Percentiles rank a stretch among this genome's conserved stretches.
phyloP scores from a whole-genome alignment of 2,113 vertebrate species.

The Apus apus region DNA sequence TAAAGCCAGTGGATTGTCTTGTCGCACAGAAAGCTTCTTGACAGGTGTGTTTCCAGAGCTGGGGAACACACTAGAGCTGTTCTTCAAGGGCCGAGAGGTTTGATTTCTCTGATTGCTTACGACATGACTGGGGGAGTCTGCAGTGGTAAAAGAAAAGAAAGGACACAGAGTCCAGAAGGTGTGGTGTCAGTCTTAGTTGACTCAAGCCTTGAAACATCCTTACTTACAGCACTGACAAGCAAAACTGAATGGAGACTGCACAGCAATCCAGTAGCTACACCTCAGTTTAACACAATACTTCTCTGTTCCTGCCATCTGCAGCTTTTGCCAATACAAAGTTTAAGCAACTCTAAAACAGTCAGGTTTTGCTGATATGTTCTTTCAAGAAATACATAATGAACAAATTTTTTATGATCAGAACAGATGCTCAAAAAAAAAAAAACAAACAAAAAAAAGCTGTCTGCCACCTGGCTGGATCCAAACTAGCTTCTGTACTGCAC shows the following conservation, averaged over 20 bases:
- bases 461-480: not conserved
- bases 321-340: not conserved
- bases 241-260: not conserved
- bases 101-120: slow-evolving; percentile 72
- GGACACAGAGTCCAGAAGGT: not conserved
- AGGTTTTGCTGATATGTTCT: not conserved
- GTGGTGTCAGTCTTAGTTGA: not conserved
- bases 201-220: not conserved
- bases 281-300: not conserved
- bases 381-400: not conserved
- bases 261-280: not conserved
- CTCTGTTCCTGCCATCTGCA: not conserved
- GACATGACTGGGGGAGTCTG: slow-evolving; percentile 81
- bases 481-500: not conserved
- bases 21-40: slow-evolving; percentile 45
- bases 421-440: not conserved
- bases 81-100: slow-evolving; percentile 63
- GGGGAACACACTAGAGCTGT: slow-evolving; percentile 46
- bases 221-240: not conserved
- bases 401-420: not conserved
- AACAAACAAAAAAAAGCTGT: not conserved
- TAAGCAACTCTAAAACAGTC: not conserved
- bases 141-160: slow-evolving; percentile 21
- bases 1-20: not conserved
- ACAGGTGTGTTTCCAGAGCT: not conserved